Evolutionary conservation across 2,113 vertebrate species (phyloP).

Genomic region (Carassius auratus): DNA sequence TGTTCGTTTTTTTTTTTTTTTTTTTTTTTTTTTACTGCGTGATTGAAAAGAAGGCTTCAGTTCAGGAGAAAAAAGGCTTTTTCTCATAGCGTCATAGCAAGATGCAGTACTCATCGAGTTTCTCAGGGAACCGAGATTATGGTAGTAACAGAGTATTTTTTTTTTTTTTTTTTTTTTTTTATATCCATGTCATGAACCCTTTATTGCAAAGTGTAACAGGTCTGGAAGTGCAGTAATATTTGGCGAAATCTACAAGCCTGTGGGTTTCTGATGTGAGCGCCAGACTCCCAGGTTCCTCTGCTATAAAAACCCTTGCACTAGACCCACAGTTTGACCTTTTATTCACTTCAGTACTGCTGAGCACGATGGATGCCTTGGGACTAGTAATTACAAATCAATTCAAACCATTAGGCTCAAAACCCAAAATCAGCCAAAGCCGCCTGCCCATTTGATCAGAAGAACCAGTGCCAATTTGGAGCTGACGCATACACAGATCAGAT

Average conservation of each 20-base stretch:
- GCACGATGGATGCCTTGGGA: neutral
- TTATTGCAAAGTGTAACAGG: too few relatives aligned
- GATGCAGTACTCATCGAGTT: too few relatives aligned
- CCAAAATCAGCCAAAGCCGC: neutral
- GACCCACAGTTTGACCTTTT: neutral
- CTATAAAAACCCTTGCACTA: neutral
- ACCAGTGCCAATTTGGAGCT: neutral
- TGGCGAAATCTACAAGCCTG: neutral
- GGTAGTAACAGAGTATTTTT: too few relatives aligned
- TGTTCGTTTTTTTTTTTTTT: too few relatives aligned
- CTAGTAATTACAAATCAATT: neutral
- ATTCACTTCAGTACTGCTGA: neutral
- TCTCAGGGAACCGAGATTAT: too few relatives aligned
- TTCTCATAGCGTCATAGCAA: too few relatives aligned
- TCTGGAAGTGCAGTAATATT: neutral
- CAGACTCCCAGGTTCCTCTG: neutral
- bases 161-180: too few relatives aligned
- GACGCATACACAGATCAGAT: slow-evolving; percentile 13
- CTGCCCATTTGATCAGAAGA: neutral
- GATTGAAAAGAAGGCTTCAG: too few relatives aligned
- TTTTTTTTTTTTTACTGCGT: too few relatives aligned
- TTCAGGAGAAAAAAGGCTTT: too few relatives aligned
- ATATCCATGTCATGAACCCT: too few relatives aligned
- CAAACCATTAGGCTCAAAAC: neutral
- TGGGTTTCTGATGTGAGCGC: neutral